Conservation (phyloP, 1,140 invertebrate genomes). For the Littorina saxatilis region DNA sequence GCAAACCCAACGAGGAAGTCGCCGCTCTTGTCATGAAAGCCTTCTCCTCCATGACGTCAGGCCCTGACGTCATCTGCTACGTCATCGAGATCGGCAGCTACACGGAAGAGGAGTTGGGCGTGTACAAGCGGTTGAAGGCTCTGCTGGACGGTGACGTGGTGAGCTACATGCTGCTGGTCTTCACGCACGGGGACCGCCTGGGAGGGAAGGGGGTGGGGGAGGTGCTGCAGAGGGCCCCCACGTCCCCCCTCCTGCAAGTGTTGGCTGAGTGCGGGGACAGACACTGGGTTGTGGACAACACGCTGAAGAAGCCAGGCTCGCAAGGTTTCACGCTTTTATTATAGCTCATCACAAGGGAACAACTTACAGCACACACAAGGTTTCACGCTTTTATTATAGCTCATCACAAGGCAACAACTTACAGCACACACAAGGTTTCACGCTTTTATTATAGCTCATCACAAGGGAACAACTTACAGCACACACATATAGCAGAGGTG, state of each 20-base stretch:
- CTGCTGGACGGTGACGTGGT: background rate
- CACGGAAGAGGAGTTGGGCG: constrained; percentile 17
- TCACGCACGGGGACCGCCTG: constrained; percentile 18
- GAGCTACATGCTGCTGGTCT: background rate
- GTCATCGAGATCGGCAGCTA: constrained; percentile 10
- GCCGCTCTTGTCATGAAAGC: background rate
- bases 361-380: no score
- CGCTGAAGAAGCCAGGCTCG: background rate
- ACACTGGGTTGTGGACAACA: background rate
- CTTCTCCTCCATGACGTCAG: background rate
- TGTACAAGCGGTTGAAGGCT: background rate
- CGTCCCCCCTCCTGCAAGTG: background rate
- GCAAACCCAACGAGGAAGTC: constrained; percentile 6
- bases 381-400: no score
- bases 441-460: no score
- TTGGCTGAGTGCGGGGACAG: background rate
- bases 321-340: no score
- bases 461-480: no score
- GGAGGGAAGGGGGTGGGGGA: background rate
- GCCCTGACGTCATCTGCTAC: constrained; percentile 6
- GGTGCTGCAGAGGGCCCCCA: background rate
- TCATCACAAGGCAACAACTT: no score
- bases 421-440: no score
- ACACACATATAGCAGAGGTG: no score
- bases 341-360: no score